These are phyloP conservation scores for Diachrysia chrysitis DNA, from an alignment of 2,888 invertebrate species.

Conservation along the genomic window DNA sequence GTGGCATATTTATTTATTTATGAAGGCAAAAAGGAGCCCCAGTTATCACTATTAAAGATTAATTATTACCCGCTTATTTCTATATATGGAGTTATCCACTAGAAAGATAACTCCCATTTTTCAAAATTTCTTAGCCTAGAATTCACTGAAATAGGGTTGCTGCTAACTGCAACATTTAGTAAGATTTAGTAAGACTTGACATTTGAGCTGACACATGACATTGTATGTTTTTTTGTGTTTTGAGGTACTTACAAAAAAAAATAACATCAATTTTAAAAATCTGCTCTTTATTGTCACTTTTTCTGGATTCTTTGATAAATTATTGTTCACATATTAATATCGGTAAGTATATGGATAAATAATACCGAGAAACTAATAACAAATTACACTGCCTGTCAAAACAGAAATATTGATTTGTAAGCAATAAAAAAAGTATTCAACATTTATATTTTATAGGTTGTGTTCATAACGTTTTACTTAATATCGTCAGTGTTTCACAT, in stretches of 20 bases:
- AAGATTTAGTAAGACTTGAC: not conserved
- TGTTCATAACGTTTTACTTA: not conserved
- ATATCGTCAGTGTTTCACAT: not conserved
- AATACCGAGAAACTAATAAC: not conserved
- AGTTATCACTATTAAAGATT: too few relatives aligned
- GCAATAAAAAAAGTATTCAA: not conserved
- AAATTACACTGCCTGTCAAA: not conserved
- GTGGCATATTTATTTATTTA: too few relatives aligned
- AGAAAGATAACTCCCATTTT: too few relatives aligned
- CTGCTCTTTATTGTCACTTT: constrained; percentile 19
- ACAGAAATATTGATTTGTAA: not conserved
- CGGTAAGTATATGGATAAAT: constrained; percentile 32
- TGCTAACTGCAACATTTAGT: constrained; percentile 3
- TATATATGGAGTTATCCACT: too few relatives aligned
- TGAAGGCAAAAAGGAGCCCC: too few relatives aligned
- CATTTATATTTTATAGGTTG: not conserved
- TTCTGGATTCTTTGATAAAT: constrained; percentile 46
- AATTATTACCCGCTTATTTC: too few relatives aligned
- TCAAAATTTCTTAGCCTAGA: too few relatives aligned
- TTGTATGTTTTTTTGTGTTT: constrained; percentile 39
- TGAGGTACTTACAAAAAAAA: constrained; percentile 54
- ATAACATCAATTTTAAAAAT: constrained; percentile 41
- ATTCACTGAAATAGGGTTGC: not conserved
- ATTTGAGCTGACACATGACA: constrained; percentile 27
- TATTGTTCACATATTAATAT: constrained; percentile 36